Evolutionary conservation across 1,140 invertebrate species (phyloP).

Genomic region (Halictus rubicundus): DNA sequence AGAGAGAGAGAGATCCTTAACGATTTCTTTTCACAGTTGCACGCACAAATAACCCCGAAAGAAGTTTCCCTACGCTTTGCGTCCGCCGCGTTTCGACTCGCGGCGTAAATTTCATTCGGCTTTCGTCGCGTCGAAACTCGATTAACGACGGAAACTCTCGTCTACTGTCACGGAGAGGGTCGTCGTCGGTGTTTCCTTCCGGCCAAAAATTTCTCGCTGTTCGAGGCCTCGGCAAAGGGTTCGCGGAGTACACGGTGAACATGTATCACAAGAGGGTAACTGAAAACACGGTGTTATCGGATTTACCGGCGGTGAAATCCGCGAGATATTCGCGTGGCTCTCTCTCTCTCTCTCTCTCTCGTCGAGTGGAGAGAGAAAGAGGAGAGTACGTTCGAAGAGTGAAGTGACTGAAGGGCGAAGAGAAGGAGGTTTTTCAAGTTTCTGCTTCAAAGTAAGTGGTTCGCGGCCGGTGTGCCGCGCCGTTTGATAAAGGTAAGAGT

Average conservation of each 20-base stretch:
- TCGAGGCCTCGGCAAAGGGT: not conserved
- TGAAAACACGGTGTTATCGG: not conserved
- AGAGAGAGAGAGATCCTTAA: no score
- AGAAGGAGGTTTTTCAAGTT: not conserved
- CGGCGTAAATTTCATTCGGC: no score
- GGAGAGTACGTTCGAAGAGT: not conserved
- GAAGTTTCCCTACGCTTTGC: no score
- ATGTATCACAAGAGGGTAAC: not conserved
- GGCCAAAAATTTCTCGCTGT: not conserved
- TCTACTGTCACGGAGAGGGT: no score
- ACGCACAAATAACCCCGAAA: no score
- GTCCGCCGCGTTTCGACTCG: no score
- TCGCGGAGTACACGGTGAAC: not conserved
- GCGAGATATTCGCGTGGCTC: not conserved
- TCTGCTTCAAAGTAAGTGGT: slow-evolving; percentile 12
- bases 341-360: no score
- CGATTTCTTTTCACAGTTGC: no score
- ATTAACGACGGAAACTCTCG: no score
- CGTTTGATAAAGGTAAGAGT: slow-evolving; percentile 3
- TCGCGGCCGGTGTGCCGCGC: not conserved
- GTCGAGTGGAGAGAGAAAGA: not conserved
- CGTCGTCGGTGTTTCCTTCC: not conserved
- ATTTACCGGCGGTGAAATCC: not conserved
- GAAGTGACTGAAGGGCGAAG: not conserved
- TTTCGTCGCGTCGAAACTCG: no score